A percentile compares a stretch with the other conserved stretches of the same genome.
phyloP scores from a whole-genome alignment of 2,113 vertebrate species.

The Chloroceryle aenea region DNA sequence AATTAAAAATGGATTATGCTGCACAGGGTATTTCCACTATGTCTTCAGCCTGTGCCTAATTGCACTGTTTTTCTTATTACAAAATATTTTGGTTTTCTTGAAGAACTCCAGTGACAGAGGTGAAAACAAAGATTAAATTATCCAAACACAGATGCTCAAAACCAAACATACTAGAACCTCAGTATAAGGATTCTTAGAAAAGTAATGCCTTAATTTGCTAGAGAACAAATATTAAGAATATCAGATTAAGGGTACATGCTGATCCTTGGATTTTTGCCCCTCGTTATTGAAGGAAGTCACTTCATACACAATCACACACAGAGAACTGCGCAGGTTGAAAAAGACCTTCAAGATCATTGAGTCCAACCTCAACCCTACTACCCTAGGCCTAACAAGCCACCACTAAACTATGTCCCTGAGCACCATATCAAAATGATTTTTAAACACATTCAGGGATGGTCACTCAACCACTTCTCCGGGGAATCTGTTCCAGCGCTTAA shows the following conservation, averaged over 20 bases:
- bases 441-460: too few relatives aligned
- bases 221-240: neutral
- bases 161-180: neutral
- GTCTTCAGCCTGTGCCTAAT: neutral
- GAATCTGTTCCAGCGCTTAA: too few relatives aligned
- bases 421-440: too few relatives aligned
- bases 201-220: neutral
- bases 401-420: too few relatives aligned
- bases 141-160: constrained; percentile 57
- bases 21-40: neutral
- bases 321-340: too few relatives aligned
- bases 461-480: too few relatives aligned
- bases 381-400: too few relatives aligned
- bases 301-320: neutral
- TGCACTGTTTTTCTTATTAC: constrained; percentile 22
- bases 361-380: too few relatives aligned
- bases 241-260: neutral
- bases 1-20: neutral
- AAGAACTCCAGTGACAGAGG: constrained; percentile 43
- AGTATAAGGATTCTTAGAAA: neutral
- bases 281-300: neutral
- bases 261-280: neutral
- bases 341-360: too few relatives aligned
- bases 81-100: constrained; percentile 53
- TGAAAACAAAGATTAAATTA: constrained; percentile 57